Evolutionary conservation across 35 echinoderm and acorn worm genomes (phyloP).

Genomic region (Nesometra sesokonis): DNA sequence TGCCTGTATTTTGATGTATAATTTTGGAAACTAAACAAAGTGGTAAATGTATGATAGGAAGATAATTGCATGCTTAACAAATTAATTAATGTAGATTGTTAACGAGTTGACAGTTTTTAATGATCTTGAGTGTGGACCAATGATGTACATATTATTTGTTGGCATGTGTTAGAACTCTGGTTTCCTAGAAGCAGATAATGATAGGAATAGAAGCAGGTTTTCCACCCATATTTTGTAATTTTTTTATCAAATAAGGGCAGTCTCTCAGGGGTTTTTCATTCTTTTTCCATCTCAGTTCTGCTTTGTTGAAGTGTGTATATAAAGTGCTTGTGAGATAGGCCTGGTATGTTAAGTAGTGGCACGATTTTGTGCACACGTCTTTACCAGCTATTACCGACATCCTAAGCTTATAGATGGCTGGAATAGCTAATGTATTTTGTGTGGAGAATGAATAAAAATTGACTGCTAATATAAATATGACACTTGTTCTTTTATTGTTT

Average conservation of each 20-base stretch:
- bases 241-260: neutral
- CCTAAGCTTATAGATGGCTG: neutral
- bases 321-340: neutral
- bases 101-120: neutral
- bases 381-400: neutral
- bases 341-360: neutral
- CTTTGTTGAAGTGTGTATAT: neutral
- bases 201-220: neutral
- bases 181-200: neutral
- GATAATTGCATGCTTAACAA: neutral
- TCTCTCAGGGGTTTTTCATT: neutral
- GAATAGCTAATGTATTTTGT: neutral
- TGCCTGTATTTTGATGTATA: neutral
- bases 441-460: neutral
- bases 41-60: neutral
- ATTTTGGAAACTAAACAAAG: neutral
- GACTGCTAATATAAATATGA: neutral
- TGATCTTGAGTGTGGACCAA: neutral
- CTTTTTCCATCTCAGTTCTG: neutral
- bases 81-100: neutral
- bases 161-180: neutral
- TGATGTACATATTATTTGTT: neutral
- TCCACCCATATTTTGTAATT: neutral
- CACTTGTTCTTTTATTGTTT: neutral
- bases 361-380: neutral